These are phyloP conservation scores for Streblospio benedicti DNA, from an alignment of 1,140 invertebrate species.

Conservation along the genomic window DNA sequence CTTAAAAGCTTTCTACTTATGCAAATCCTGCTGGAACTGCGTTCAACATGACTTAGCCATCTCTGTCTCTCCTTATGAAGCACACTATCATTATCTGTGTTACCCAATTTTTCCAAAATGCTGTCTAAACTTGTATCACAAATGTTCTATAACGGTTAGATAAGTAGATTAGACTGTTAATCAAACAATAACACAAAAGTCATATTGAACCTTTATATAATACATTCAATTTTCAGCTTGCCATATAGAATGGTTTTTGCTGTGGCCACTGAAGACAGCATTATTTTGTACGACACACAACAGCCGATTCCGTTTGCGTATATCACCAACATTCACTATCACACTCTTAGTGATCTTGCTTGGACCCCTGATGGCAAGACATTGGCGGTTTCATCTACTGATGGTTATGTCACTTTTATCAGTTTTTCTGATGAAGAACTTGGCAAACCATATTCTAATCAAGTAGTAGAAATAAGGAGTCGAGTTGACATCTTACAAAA, in stretches of 20 bases:
- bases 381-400: conserved; percentile 80
- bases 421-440: conserved; percentile 74
- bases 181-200: too few relatives aligned
- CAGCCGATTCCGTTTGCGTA: conserved; percentile 73
- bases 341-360: conserved; percentile 77
- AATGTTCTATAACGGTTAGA: too few relatives aligned
- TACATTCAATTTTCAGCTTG: conserved; percentile 49
- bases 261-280: conserved; percentile 74
- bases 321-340: conserved; percentile 87
- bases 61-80: too few relatives aligned
- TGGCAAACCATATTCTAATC: conserved; percentile 58
- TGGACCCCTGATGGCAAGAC: conserved; percentile 81
- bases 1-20: too few relatives aligned
- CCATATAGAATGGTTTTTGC: conserved; percentile 83
- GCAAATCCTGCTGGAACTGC: too few relatives aligned
- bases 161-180: too few relatives aligned
- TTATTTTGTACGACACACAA: conserved; percentile 86
- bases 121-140: too few relatives aligned
- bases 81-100: too few relatives aligned
- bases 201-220: not conserved
- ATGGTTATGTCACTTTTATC: conserved; percentile 88
- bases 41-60: too few relatives aligned
- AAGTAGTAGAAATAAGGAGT: too few relatives aligned
- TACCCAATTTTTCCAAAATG: too few relatives aligned
- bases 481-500: too few relatives aligned